A percentile compares a stretch with the other conserved stretches of the same genome.
phyloP scores from a whole-genome alignment of 1,140 invertebrate genomes.

The Triops cancriformis region DNA sequence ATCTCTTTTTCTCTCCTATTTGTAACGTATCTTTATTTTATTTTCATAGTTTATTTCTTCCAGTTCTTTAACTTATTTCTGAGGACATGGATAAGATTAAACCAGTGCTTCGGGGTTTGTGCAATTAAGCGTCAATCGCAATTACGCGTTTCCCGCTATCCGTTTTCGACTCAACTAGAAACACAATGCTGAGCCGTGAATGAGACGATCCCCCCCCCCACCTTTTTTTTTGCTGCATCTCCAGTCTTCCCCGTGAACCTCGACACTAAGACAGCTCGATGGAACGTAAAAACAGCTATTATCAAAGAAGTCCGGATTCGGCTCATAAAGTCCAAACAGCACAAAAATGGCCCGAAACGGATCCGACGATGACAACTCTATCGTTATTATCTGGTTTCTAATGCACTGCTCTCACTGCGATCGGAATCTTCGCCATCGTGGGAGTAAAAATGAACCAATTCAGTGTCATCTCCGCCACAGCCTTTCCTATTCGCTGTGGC shows the following conservation, averaged over 20 bases:
- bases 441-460: background rate
- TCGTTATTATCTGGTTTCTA: background rate
- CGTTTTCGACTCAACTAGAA: background rate
- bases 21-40: too few species aligned
- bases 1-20: too few species aligned
- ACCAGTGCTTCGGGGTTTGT: too few species aligned
- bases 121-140: too few species aligned
- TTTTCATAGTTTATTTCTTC: too few species aligned
- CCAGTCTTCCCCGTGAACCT: background rate
- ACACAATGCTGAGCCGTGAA: background rate
- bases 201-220: background rate
- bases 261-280: background rate
- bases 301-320: background rate
- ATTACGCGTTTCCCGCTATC: too few species aligned
- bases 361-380: background rate
- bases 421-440: background rate
- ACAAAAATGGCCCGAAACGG: background rate
- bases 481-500: background rate
- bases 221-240: background rate
- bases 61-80: too few species aligned
- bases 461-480: background rate
- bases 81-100: too few species aligned
- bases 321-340: background rate
- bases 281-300: background rate
- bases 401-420: background rate